Conservation (phyloP, 2,113 vertebrate species). For the Antigone vipio region DNA sequence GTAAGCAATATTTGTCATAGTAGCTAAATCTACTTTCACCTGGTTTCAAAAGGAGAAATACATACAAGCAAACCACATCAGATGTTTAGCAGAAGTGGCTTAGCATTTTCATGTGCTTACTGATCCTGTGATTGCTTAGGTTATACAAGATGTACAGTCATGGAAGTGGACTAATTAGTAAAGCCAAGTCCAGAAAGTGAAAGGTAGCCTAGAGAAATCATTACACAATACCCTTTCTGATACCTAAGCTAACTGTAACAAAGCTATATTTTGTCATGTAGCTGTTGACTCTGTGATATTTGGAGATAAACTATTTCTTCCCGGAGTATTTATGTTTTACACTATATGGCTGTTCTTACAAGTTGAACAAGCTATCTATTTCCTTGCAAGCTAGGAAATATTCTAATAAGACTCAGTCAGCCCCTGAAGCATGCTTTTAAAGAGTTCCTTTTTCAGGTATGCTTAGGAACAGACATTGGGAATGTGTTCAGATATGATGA, state of each 20-base stretch:
- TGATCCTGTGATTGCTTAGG: not conserved
- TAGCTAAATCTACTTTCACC: not conserved
- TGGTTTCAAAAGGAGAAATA: not conserved
- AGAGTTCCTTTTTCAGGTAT: not conserved
- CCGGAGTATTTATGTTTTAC: not conserved
- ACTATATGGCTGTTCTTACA: not conserved
- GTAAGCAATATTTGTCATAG: not conserved
- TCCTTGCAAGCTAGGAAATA: not conserved
- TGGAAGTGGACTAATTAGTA: not conserved
- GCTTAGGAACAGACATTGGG: not conserved
- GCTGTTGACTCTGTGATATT: not conserved
- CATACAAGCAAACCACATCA: not conserved
- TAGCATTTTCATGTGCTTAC: not conserved
- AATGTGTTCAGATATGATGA: not conserved
- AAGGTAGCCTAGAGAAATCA: not conserved
- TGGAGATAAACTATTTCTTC: not conserved
- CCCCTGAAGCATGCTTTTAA: not conserved
- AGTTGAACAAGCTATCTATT: not conserved
- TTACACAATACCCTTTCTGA: not conserved
- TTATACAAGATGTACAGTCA: not conserved
- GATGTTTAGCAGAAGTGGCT: not conserved
- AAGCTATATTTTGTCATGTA: not conserved
- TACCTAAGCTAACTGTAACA: not conserved
- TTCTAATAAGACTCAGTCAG: not conserved
- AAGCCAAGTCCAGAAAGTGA: not conserved